Evolutionary conservation across 2,797 vertebrate species (phyloP).

Genomic region (Antennarius maculatus): DNA sequence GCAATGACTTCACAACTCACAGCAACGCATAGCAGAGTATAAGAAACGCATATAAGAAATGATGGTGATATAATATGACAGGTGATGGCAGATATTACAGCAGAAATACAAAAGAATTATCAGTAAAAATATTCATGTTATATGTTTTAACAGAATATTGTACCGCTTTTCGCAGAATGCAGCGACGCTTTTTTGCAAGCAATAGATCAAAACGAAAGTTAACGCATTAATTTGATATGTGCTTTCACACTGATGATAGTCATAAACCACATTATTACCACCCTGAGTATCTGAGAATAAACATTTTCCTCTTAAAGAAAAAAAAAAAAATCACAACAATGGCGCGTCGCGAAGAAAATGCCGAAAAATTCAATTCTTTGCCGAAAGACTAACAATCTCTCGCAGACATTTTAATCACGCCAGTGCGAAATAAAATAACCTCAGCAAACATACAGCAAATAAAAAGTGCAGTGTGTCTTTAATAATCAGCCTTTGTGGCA

Average conservation of each 20-base stretch:
- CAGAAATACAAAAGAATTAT: too few species aligned
- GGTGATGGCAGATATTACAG: not conserved
- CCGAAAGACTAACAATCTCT: slow-evolving; percentile 29
- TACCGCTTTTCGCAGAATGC: not conserved
- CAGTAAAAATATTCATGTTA: too few species aligned
- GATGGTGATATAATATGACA: not conserved
- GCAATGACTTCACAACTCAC: slow-evolving; percentile 27
- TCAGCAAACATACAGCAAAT: slow-evolving; percentile 20
- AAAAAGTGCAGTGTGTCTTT: slow-evolving; percentile 69
- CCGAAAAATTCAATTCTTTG: slow-evolving; percentile 42
- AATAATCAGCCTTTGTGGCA: slow-evolving; percentile 56
- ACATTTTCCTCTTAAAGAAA: not conserved
- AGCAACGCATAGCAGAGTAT: slow-evolving; percentile 9
- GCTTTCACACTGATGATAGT: not conserved
- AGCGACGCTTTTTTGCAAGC: slow-evolving; percentile 24
- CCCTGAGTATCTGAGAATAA: not conserved
- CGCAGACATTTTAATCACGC: slow-evolving; percentile 16
- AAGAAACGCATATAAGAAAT: not conserved
- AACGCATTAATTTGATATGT: slow-evolving; percentile 10
- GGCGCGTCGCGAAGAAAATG: slow-evolving; percentile 13
- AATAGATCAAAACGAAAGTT: slow-evolving; percentile 1
- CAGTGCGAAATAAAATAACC: slow-evolving; percentile 26
- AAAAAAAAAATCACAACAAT: not conserved
- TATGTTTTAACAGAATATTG: slow-evolving; percentile 11
- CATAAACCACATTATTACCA: not conserved